Evolutionary conservation across 2,113 vertebrate genomes (phyloP), one percentile per base, ranked within the genome.

Genomic region (Hippolais icterina): DNA sequence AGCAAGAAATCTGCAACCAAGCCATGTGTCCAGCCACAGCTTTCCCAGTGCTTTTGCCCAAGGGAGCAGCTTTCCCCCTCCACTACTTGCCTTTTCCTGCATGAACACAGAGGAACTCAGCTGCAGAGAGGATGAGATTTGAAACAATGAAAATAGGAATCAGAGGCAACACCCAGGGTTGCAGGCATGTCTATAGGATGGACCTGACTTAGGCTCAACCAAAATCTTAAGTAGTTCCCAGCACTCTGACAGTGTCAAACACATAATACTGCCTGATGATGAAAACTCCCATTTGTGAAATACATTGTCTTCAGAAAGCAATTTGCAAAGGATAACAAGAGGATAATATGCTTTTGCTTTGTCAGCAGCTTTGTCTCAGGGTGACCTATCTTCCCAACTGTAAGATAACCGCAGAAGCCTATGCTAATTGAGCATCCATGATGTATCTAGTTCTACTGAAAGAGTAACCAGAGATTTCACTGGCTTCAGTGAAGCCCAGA

Each of bases 321-420:
- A 77, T 63, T 28, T 42, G 52, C 39, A 71, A 75, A 71, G 35
- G 24, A 76, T 49, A 83, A 70, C 20, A 92, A 85, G 49, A 94
- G 22, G 31, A 87, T 42, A 81, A 89, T 16, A 84, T 0, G 4
- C 5, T 75, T 92, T n/a, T 95, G 44, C 27, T 66, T 75, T 63
- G 24, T 60, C 89, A 94, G 89, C 83, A 93, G 27, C 61, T 89
- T 78, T 60, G 33, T 84, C 49, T 85, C 75, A 83, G n/a, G 47
- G 72, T 94, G 80, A 94, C 72, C n/a, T 15, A 0, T 37, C 47
- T 77, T 90, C 11, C 68, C 80, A 39, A 11, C 9, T 47, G 21
- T 19, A 44, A 88, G 85, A 46, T 42, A 89, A 68, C 33, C 35
- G 9, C n/a, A 44, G 27, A 64, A 87, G 31, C 27, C 49, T 64